phyloP scores from a whole-genome alignment of 2,113 vertebrate species.

The Polypterus bichir region DNA sequence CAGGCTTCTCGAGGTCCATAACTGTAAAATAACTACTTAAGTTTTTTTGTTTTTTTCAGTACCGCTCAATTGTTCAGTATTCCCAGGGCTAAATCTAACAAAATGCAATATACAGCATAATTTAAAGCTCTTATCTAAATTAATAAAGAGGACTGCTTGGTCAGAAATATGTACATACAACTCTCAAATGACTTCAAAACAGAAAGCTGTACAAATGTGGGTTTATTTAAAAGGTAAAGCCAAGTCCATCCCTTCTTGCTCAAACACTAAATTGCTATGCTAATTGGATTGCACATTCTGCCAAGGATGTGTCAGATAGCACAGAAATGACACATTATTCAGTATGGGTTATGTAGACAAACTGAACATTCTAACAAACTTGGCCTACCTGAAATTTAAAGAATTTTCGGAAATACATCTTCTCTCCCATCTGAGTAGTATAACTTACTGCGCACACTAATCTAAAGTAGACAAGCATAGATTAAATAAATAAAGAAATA shows the following conservation, averaged over 20 bases:
- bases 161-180: background rate
- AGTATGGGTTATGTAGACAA: background rate
- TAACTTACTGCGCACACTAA: conserved; percentile 97
- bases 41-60: no score
- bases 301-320: conserved; percentile 33
- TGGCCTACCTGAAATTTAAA: conserved; percentile 94
- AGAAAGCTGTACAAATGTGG: background rate
- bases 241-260: background rate
- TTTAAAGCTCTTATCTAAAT: background rate
- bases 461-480: conserved; percentile 40
- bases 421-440: conserved; percentile 84
- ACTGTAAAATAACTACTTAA: no score
- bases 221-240: background rate
- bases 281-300: conserved; percentile 19
- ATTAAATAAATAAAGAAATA: no score
- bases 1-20: conserved; percentile 26
- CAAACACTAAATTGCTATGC: conserved; percentile 9
- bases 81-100: no score
- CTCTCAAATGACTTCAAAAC: background rate
- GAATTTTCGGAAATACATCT: conserved; percentile 98
- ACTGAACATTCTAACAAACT: background rate
- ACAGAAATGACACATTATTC: conserved; percentile 10
- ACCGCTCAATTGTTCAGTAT: no score
- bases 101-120: background rate
- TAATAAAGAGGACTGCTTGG: background rate